Base-by-base conservation (phyloP, 2,113 vertebrate species). In the Corvus cornix region DNA sequence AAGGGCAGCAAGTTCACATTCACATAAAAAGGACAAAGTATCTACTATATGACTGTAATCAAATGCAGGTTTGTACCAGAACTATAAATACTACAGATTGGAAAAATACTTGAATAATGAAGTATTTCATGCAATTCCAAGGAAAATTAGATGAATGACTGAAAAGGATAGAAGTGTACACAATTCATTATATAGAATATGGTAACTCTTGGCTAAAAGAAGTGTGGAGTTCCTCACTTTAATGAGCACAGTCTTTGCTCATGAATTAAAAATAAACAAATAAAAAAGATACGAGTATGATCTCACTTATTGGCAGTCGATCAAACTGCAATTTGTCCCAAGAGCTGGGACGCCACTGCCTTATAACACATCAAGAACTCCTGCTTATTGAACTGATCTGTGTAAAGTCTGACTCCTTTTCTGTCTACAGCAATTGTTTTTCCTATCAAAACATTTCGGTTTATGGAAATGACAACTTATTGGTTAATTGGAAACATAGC, bases 191-290 rank as follows among this genome's bases (percentile, higher is more conserved):
- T 55, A 55, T 12, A 87, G 66, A 96, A 87, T 87, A 96, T 37
- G 44, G 74, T 73, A 97, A 93, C 37, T 5, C 77, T 93, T 94
- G 89, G 93, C 93, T 92, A 86, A 95, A 93, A 93, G 52, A 67
- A 78, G 17, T 53, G 37, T 24, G 18, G 70, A 87, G 83, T 91
- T 81, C 93, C 94, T 95, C 60, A 55, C 87, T 90, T 95, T 92
- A 96, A 98, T 85, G 70, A 97, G 86, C 88, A 94, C 76, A 92
- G 90, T 67, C 93, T 97, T 94, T 72, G 95, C 80, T 51, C 89
- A 76, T 92, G 97, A 96, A 96, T 96, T 97, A 95, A 97, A 96
- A 96, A 94, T 85, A 92, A 97, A 95, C 96, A 96, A 96, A 96
- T 96, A 90, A 98, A 94, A 97, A 96, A 96, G 95, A 85, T 81